Evolutionary conservation across 2,797 vertebrate species (phyloP).

Genomic region (Lutjanus campechanus): DNA sequence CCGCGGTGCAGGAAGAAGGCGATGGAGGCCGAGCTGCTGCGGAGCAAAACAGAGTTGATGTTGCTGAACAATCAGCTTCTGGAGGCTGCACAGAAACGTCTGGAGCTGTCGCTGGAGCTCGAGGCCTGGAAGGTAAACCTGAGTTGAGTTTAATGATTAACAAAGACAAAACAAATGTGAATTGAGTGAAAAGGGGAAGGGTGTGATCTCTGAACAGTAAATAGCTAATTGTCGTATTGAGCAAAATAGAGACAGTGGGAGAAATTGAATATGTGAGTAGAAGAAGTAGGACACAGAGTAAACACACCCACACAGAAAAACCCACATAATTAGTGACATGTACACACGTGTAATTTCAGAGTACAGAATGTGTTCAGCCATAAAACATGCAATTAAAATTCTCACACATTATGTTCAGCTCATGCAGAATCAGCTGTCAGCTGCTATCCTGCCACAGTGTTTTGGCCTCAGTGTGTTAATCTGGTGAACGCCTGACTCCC

Average conservation of each 20-base stretch:
- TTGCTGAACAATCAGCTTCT: conserved; percentile 89
- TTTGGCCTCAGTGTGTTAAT: conserved; percentile 42
- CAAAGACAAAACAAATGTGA: not conserved
- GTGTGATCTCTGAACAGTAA: not conserved
- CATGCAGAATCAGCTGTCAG: conserved; percentile 25
- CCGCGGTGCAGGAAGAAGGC: conserved; percentile 84
- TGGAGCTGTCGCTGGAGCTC: conserved; percentile 89
- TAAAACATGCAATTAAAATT: conserved; percentile 41
- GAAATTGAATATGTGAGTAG: not conserved
- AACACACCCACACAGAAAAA: not conserved
- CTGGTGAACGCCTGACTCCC: conserved; percentile 29
- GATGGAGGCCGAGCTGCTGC: conserved; percentile 88
- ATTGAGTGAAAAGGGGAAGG: not conserved
- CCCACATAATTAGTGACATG: conserved; percentile 16
- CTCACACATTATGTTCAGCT: conserved; percentile 6
- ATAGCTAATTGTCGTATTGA: not conserved
- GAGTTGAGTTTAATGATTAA: conserved; percentile 7
- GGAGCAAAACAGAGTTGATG: conserved; percentile 86
- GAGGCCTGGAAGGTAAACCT: conserved; percentile 89
- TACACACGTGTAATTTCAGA: not conserved
- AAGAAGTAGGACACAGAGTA: conserved; percentile 24
- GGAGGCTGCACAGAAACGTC: conserved; percentile 88
- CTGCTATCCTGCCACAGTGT: conserved; percentile 36
- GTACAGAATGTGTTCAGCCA: not conserved
- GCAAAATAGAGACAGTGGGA: conserved; percentile 2